Evolutionary conservation across 2,113 vertebrate genomes (phyloP), one percentile per base, ranked within the genome.

Genomic region (Anhinga anhinga): DNA sequence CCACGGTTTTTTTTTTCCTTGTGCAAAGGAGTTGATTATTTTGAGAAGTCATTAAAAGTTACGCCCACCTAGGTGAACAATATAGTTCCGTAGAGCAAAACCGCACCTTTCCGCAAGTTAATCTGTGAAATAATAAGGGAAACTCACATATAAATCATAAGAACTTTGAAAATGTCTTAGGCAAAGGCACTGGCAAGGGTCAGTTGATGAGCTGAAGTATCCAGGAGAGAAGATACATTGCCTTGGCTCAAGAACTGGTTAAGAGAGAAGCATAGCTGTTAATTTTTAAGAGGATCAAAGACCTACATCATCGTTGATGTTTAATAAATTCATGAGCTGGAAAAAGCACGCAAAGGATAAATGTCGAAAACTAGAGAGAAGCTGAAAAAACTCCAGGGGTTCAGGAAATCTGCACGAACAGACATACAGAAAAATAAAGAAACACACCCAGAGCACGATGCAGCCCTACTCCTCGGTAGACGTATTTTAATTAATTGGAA

Each of bases 321-420:
- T 96, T 96, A 90, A 97, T 82, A 79, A 88, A 90, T 90, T 90
- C 94, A 91, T 77, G 58, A 90, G 45, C 69, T 50, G 81, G 82
- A 90, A 96, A 96, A 92, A 94, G 42, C 49, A 83, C 62, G 34
- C 22, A 40, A 73, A 80, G 67, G 88, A 66, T 80, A 82, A 92
- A 65, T 25, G 79, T 82, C 76, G 88, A 86, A 73, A 32, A 62
- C 19, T 49, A 66, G 45, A 72, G 30, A 85, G 62, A 72, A 76
- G 56, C 73, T 30, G 42, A 78, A 80, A 88, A 69, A 95, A 73
- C 45, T 77, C 66, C 85, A 78, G 71, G 76, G 49, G 55, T 26
- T 52, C 67, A 47, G 67, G 53, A 86, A 89, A 77, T 67, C 66
- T 86, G 40, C 44, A 25, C 26, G 65, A 79, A 32, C 30, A 79